Evolutionary conservation across 2,113 vertebrate species (phyloP).

Genomic region (Peromyscus leucopus): DNA sequence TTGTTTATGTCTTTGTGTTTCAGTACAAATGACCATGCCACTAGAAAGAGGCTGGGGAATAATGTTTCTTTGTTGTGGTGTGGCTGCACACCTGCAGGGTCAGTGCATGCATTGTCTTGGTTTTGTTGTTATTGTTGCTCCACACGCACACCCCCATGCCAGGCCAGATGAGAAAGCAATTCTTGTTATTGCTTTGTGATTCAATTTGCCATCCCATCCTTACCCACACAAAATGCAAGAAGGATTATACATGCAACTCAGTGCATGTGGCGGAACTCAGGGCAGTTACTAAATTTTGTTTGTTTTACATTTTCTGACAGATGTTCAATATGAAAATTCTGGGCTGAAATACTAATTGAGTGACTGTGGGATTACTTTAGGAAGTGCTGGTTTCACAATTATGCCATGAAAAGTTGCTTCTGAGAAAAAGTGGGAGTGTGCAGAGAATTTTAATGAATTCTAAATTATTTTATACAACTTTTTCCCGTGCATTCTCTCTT

Average conservation of each 20-base stretch:
- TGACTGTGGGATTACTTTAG: background rate
- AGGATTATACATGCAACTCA: background rate
- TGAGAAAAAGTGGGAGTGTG: conserved; percentile 28
- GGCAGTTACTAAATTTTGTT: background rate
- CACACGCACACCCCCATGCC: background rate
- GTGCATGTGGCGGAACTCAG: background rate
- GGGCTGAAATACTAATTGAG: background rate
- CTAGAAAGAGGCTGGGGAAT: conserved; percentile 64
- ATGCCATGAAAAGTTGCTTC: conserved; percentile 33
- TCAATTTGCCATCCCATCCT: conserved; percentile 28
- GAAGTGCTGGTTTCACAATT: conserved; percentile 14
- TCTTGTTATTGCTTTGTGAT: conserved; percentile 71
- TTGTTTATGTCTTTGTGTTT: conserved; percentile 78
- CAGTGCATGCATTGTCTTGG: conserved; percentile 70
- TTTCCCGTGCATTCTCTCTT: background rate
- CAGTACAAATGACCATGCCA: conserved; percentile 69
- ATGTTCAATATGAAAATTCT: conserved; percentile 43
- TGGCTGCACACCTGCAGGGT: conserved; percentile 74
- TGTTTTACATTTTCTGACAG: conserved; percentile 37
- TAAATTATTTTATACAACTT: background rate
- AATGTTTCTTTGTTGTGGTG: conserved; percentile 76
- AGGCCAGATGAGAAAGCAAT: conserved; percentile 75
- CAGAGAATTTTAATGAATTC: conserved; percentile 54
- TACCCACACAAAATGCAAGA: background rate
- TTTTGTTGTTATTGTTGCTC: background rate